Evolutionary conservation across 2,797 vertebrate genomes (phyloP), one percentile per base, ranked within the genome.

Genomic region (Gastrophryne carolinensis): DNA sequence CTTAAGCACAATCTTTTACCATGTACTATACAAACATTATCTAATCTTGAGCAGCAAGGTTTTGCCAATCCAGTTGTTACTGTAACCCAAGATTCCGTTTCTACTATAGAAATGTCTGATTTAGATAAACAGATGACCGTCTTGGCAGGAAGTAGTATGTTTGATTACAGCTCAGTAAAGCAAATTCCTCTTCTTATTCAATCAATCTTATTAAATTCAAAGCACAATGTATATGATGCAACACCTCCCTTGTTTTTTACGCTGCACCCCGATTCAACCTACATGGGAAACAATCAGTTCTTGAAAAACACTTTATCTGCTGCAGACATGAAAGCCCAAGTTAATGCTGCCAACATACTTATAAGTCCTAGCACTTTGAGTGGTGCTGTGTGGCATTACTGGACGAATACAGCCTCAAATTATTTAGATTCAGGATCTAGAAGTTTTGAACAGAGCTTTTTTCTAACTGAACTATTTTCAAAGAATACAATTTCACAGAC

Each of bases 11-110:
- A 54, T 11, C 5, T 58, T 23, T 27, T 66, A 1, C 68, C 65
- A 47, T 81, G 78, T 26, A 81, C 75, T 15, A 6, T 72, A 21
- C 70, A 29, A 12, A 21, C 23, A 29, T 32, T 52, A 26, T 15
- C n/a, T 64, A 39, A 34, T 34, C 57, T 19, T 72, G 79, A 47
- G 19, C 10, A 26, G 2, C 32, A 17, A 27, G 3, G 5, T 56
- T 63, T 24, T 56, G 39, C 32, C 57, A 23, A 5, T 30, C 15
- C 53, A 49, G 29, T 37, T 13, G 49, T 66, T 53, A 15, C 10
- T 6, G 30, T 30, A 21, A 2, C 1, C 26, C 13, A 50, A 23
- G 17, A 37, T 15, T 27, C 6, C 15, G 23, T 50, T 23, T n/a
- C 39, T 9, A 66, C 37, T 30, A 29, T 23, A 26, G 53, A 72